Evolutionary conservation across 2,113 vertebrate genomes (phyloP).

Genomic region (Gavialis gangeticus): DNA sequence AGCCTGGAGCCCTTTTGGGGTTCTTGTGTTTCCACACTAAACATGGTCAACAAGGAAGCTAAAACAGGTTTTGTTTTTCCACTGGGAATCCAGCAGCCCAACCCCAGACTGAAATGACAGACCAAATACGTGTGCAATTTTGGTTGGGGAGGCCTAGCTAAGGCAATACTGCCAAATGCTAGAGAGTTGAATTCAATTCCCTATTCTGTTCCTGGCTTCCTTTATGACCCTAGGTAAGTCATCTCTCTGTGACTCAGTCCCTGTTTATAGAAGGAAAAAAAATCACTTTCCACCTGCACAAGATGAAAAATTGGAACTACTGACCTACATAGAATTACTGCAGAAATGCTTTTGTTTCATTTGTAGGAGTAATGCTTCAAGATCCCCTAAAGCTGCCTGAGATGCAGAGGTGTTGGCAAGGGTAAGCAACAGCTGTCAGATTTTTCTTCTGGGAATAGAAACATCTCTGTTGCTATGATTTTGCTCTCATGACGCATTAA

Average conservation of each 20-base stretch:
- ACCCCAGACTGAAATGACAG: neutral
- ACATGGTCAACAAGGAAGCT: neutral
- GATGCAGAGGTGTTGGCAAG: neutral
- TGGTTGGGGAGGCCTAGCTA: neutral
- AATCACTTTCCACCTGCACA: accelerated
- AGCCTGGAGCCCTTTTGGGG: neutral
- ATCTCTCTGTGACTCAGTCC: neutral
- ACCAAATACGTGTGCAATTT: accelerated
- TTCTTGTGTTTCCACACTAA: neutral
- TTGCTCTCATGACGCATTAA: neutral
- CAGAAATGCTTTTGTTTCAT: neutral
- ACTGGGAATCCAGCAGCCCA: neutral
- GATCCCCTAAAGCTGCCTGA: accelerated
- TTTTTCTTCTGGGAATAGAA: neutral
- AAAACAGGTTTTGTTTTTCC: accelerated
- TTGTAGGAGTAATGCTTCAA: neutral
- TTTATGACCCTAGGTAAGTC: neutral
- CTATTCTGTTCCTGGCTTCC: neutral
- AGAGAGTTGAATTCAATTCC: neutral
- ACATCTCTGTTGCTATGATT: neutral
- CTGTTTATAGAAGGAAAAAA: neutral
- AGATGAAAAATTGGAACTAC: neutral
- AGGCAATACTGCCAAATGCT: neutral
- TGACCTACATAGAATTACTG: neutral
- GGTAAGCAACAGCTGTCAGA: neutral